Conservation (phyloP, 2,797 vertebrate species). For the Typhlichthys eigenmanni region DNA sequence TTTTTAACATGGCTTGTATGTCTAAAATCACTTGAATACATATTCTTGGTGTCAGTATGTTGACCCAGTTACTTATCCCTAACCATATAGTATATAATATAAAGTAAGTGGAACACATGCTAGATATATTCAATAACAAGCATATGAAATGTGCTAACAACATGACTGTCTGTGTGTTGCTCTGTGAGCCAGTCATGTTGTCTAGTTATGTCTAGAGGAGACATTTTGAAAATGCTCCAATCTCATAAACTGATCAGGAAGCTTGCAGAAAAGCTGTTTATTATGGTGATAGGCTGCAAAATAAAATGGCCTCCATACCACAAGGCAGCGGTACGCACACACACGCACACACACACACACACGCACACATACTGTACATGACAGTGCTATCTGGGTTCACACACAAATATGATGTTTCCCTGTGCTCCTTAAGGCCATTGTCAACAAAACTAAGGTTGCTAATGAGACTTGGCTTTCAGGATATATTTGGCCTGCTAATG, state of each 20-base stretch:
- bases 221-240: background rate
- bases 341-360: background rate
- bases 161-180: too few relatives aligned
- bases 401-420: conserved; percentile 6
- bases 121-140: too few relatives aligned
- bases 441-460: conserved; percentile 37
- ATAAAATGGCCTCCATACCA: conserved; percentile 2
- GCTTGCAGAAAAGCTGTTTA: conserved; percentile 15
- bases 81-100: too few relatives aligned
- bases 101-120: too few relatives aligned
- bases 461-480: conserved; percentile 59
- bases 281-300: conserved; percentile 17
- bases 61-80: too few relatives aligned
- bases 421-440: conserved; percentile 41
- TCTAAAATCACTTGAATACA: too few relatives aligned
- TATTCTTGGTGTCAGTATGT: too few relatives aligned
- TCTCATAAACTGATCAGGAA: conserved; percentile 4
- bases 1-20: too few relatives aligned
- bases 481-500: conserved; percentile 50
- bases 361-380: background rate
- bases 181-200: background rate
- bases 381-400: background rate
- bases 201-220: background rate
- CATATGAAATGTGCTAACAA: too few relatives aligned
- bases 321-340: background rate